phyloP scores from a whole-genome alignment of 2,888 invertebrate genomes.

The Disparrhopalites patrizii region DNA sequence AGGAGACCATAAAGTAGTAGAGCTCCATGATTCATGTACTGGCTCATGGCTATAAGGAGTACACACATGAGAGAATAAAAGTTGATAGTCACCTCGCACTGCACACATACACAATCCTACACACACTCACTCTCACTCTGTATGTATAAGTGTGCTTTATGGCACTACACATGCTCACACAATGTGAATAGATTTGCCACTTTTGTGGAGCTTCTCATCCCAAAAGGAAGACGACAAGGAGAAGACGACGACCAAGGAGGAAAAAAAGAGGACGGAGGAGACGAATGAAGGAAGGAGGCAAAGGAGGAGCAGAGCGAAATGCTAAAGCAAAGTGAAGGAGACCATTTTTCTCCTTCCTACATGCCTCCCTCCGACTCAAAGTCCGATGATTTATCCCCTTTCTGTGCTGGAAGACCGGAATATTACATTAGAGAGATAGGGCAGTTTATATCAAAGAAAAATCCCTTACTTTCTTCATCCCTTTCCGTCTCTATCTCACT shows the following conservation, averaged over 20 bases:
- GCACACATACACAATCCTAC: too few species aligned
- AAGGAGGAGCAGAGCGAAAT: not conserved
- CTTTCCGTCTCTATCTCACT: not conserved
- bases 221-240: not conserved
- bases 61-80: too few species aligned
- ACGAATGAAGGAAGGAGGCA: not conserved
- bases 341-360: constrained; percentile 30
- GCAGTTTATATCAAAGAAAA: constrained; percentile 28
- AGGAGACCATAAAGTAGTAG: too few species aligned
- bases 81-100: too few species aligned
- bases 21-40: too few species aligned
- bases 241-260: too few species aligned
- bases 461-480: constrained; percentile 23
- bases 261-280: not conserved
- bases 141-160: constrained; percentile 33
- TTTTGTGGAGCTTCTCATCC: constrained; percentile 6
- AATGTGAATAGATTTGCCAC: constrained; percentile 27
- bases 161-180: constrained; percentile 41
- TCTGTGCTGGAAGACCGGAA: constrained; percentile 34
- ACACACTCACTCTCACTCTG: too few species aligned
- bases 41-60: too few species aligned
- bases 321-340: constrained; percentile 12
- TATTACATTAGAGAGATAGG: constrained; percentile 38
- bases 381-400: constrained; percentile 36
- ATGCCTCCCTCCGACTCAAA: constrained; percentile 29